phyloP scores from a whole-genome alignment of 2,113 vertebrate genomes.

The Gymnogyps californianus region DNA sequence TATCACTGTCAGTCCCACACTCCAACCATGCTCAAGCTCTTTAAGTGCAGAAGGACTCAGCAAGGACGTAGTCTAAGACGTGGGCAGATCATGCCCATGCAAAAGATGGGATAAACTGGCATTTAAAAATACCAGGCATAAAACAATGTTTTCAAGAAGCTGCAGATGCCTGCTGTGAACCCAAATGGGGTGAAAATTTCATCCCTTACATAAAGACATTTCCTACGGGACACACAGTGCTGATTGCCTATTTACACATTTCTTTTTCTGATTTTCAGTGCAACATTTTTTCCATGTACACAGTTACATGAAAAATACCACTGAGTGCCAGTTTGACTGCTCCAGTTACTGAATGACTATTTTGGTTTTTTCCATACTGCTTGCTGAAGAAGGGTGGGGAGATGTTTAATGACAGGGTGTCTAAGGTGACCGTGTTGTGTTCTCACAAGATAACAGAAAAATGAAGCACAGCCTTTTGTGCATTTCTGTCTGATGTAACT shows the following conservation, averaged over 20 bases:
- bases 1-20: neutral
- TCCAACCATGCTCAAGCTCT: neutral
- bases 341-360: neutral
- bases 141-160: neutral
- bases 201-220: neutral
- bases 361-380: neutral
- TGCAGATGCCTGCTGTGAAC: neutral
- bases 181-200: neutral
- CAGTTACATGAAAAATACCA: neutral
- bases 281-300: neutral
- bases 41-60: neutral
- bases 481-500: neutral
- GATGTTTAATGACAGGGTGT: neutral
- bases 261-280: neutral
- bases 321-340: neutral
- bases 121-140: neutral
- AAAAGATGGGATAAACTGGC: neutral
- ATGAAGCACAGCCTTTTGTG: neutral
- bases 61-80: neutral
- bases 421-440: neutral
- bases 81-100: neutral
- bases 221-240: neutral
- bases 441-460: neutral
- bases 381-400: neutral
- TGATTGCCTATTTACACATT: neutral